Base-by-base conservation (phyloP, 2,888 invertebrate species). In the Sericinus montela region DNA sequence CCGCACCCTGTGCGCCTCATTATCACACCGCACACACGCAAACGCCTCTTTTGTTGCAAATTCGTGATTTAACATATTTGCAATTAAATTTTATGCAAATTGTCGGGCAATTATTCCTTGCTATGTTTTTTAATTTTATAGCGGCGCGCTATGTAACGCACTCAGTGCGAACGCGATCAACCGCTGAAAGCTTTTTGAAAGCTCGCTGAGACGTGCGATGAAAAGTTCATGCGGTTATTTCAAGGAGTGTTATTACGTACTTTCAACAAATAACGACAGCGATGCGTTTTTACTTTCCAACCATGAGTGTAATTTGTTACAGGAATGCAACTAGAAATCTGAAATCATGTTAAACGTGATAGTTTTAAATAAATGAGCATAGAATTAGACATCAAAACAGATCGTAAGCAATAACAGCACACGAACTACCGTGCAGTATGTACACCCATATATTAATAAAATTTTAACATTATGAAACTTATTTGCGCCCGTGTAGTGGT, bases 161-260 rank as follows among this genome's bases (percentile, higher is more conserved):
- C 79, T 80, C 78, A 75, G 69, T 72, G 75, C 70, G 69, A 71
- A 64, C 70, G 68, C 76, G 72, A 80, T 83, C 77, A 73, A 71
- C 75, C 75, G 76, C 76, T 82, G 82, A 85, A 84, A 85, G 84
- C 80, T 83, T 85, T 84, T 80, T 84, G 82, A 85, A 83, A 85
- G 84, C 83, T 79, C 73, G 63, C 71, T 75, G 72, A 72, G 69
- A 75, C 73, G 69, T 69, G 68, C 76, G 75, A 82, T 81, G 80
- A 81, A 82, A 80, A 72, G 75, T 78, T 80, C 75, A 78, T 73
- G 72, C 69, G 65, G 71, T 71, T 72, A 79, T 79, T 79, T 75
- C 69, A 62, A 70, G 66, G 71, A 36, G 69, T 70, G 69, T 77
- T 76, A 75, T 70, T 69, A 69, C 65, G 60, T 56, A 58, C 63